phyloP scores from a whole-genome alignment of 2,888 invertebrate species.

The Epistrophella euchroma region DNA sequence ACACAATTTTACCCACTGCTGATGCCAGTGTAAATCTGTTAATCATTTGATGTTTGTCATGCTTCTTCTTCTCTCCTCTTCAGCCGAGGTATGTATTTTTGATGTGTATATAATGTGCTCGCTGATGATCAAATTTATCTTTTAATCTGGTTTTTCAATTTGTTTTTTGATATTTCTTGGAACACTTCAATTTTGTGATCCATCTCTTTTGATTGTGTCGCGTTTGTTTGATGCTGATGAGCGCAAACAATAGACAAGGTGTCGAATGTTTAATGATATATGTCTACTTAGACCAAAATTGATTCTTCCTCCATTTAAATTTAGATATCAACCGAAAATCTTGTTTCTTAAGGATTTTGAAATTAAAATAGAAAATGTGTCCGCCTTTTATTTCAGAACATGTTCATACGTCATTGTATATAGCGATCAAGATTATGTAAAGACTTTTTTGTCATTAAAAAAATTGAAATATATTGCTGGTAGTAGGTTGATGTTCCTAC shows the following conservation, averaged over 20 bases:
- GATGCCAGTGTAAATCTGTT: conserved; percentile 49
- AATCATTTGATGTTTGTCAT: conserved; percentile 66
- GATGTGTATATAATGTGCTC: conserved; percentile 4
- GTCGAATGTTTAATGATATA: conserved; percentile 60
- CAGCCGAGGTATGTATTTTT: not conserved
- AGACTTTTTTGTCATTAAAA: conserved; percentile 2
- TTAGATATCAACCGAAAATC: conserved; percentile 40
- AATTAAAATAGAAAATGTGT: not conserved
- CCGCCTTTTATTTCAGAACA: not conserved
- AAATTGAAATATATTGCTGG: not conserved
- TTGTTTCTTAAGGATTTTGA: not conserved
- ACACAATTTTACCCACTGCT: conserved; percentile 65
- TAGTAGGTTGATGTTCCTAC: no score
- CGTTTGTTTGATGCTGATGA: conserved; percentile 63
- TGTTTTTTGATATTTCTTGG: conserved; percentile 71
- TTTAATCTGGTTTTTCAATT: conserved; percentile 69
- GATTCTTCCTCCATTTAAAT: conserved; percentile 58
- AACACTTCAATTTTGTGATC: conserved; percentile 67
- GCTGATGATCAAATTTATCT: conserved; percentile 47
- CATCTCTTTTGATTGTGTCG: conserved; percentile 65
- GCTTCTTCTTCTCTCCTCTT: conserved; percentile 30
- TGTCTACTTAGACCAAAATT: conserved; percentile 65
- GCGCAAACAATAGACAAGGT: conserved; percentile 66
- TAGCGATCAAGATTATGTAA: not conserved
- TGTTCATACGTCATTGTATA: not conserved